A percentile compares a stretch with the other conserved stretches of the same genome.
phyloP scores from a whole-genome alignment of 1,140 invertebrate genomes.

The Drosophila athabasca region DNA sequence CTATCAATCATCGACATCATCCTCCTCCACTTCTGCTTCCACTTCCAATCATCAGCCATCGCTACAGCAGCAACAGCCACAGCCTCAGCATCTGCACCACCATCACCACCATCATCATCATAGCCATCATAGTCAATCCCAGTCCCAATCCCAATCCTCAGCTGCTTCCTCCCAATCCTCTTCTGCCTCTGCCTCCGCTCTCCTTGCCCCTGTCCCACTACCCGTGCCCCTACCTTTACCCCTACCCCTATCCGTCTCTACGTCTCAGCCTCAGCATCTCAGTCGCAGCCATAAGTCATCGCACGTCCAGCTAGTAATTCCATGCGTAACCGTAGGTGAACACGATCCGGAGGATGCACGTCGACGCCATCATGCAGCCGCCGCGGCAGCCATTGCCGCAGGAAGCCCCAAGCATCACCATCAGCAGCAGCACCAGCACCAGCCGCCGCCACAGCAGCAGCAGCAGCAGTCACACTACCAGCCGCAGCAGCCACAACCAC shows the following conservation, averaged over 20 bases:
- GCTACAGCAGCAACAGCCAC: conserved; percentile 74
- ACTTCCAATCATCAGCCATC: conserved; percentile 81
- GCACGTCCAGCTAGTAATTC: conserved; percentile 89
- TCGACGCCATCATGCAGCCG: conserved; percentile 84
- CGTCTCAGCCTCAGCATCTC: conserved; percentile 51
- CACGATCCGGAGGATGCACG: conserved; percentile 89
- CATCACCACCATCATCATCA: conserved; percentile 43
- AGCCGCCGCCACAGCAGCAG: conserved; percentile 14
- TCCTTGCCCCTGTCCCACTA: conserved; percentile 1
- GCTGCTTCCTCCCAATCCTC: background rate
- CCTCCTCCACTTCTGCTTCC: conserved; percentile 80
- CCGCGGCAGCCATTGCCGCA: conserved; percentile 57
- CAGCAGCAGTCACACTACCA: conserved; percentile 66
- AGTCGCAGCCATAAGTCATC: conserved; percentile 72
- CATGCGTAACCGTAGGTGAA: conserved; percentile 92
- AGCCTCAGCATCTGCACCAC: conserved; percentile 17
- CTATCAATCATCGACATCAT: conserved; percentile 66
- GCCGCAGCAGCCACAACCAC: conserved; percentile 82
- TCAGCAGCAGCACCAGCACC: conserved; percentile 50
- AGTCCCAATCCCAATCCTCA: conserved; percentile 32
- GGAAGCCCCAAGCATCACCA: conserved; percentile 84
- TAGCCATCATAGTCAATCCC: conserved; percentile 35
- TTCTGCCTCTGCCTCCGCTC: conserved; percentile 20
- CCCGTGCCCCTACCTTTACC: conserved; percentile 11
- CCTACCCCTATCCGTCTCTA: conserved; percentile 19